Base-by-base conservation (phyloP, 2,888 invertebrate genomes). In the Scaptodrosophila latifasciaeformis region DNA sequence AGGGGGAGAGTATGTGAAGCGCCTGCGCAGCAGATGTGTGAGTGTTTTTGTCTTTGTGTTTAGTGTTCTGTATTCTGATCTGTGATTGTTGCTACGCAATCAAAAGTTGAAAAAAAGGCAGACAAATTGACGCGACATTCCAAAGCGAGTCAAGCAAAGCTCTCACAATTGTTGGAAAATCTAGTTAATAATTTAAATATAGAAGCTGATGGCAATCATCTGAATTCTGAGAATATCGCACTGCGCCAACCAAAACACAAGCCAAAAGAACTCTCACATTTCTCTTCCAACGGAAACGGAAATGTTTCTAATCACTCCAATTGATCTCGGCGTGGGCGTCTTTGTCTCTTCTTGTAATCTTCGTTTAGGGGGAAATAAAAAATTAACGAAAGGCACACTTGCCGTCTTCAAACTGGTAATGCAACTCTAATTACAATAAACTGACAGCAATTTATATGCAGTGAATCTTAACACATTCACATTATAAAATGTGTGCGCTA, bases 81-180 rank as follows among this genome's bases (percentile, higher is more conserved):
- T 59, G 54, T 69, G 67, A 74, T 77, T 74, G 70, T 67, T 62
- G 63, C 68, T 65, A 64, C 55, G 75, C 71, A 55, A n/a, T n/a
- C n/a, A 66, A 34, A 47, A 47, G 35, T 30, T 37, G 24, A 15
- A 59, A 50, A 54, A 62, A 62, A 54, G 62, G 70, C 72, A 82
- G 82, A 82, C 82, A 82, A 82, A 78, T 82, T 82, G 82, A 83
- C 82, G 83, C 83, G 67, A 65, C 76, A 77, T 74, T 74, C 72
- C 72, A 67, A 54, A 24, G 24, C 24, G 24, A 7, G 24, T 7
- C 24, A 3, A 24, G 24, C 4, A 7, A 7, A n/a, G n/a, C n/a
- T n/a, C n/a, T n/a, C n/a, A 7, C 24, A 7, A 7, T 24, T 13
- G 17, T 10, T 31, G 2, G 31, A 37, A 37, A 18, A 10, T 13